A percentile compares a stretch with the other conserved stretches of the same genome.
These are phyloP conservation scores for Drosophila trapezifrons DNA, from an alignment of 1,140 invertebrate species.

Conservation along the genomic window DNA sequence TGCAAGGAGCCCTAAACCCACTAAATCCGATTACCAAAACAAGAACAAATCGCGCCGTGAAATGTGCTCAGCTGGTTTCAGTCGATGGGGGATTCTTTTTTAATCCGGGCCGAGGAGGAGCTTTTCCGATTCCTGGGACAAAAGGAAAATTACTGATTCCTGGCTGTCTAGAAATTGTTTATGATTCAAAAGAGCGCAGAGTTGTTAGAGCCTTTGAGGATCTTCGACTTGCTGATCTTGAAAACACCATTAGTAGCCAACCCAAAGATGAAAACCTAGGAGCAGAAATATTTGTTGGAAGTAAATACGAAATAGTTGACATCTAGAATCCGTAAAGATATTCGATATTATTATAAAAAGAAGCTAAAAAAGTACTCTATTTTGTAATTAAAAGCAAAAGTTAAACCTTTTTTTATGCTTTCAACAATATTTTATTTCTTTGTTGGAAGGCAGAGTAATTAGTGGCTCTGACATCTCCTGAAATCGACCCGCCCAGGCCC, in stretches of 20 bases:
- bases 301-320: not conserved
- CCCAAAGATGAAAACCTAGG: no score
- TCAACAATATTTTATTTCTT: not conserved
- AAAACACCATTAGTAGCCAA: no score
- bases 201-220: not conserved
- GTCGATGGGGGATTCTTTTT: not conserved
- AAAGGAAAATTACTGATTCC: not conserved
- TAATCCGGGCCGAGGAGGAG: not conserved
- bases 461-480: conserved; percentile 25
- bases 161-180: not conserved
- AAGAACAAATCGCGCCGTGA: not conserved
- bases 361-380: not conserved
- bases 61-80: not conserved
- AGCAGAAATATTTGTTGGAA: no score
- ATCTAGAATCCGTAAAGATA: not conserved
- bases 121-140: not conserved
- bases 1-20: not conserved
- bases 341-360: no score
- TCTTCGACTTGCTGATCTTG: not conserved
- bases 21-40: not conserved
- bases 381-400: not conserved
- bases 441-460: not conserved
- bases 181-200: not conserved
- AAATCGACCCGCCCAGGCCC: not conserved
- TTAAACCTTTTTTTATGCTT: not conserved